Percentiles rank a stretch among this genome's conserved stretches.
These are phyloP conservation scores for Masticophis lateralis DNA, from an alignment of 2,797 vertebrate genomes.

Conservation along the genomic window DNA sequence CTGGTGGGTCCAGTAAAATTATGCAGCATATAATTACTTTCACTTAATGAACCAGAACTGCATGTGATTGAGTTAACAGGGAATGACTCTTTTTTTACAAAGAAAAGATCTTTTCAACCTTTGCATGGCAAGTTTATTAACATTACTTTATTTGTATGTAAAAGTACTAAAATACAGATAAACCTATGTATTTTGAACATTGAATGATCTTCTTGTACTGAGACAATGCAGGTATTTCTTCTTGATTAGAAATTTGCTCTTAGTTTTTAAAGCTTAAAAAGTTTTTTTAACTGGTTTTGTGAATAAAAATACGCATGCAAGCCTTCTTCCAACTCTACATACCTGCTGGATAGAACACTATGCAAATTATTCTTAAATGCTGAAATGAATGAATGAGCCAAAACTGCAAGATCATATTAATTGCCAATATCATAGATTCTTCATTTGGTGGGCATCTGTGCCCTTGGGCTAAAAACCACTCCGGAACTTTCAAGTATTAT, in stretches of 20 bases:
- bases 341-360: background rate
- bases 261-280: background rate
- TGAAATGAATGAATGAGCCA: background rate
- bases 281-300: background rate
- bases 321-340: background rate
- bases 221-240: background rate
- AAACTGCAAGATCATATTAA: background rate
- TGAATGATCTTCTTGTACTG: background rate
- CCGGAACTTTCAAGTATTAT: background rate
- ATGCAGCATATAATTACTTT: constrained; percentile 10
- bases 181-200: background rate
- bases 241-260: background rate
- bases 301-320: background rate
- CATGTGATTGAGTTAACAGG: constrained; percentile 22
- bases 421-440: background rate
- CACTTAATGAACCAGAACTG: constrained; percentile 39
- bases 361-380: background rate
- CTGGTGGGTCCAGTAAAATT: constrained; percentile 51
- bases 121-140: constrained; percentile 2
- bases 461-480: background rate
- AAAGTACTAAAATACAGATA: background rate
- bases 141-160: constrained; percentile 11
- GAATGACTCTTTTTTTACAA: constrained; percentile 19
- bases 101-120: constrained; percentile 9
- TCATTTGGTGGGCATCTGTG: background rate